phyloP scores from a whole-genome alignment of 2,888 invertebrate species.

The Cremastobaeus sp. region DNA sequence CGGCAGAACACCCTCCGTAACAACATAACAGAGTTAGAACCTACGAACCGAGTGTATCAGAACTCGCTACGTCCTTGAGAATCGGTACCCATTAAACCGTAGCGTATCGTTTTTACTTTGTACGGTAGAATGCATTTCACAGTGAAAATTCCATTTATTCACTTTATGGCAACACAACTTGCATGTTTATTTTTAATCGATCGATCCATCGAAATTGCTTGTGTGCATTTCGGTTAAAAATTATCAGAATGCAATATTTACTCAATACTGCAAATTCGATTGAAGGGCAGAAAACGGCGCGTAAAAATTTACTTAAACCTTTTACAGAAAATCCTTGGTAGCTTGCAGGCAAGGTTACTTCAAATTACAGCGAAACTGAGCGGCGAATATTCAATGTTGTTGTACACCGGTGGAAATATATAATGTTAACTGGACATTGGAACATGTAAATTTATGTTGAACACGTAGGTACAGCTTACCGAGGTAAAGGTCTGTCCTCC shows the following conservation, averaged over 20 bases:
- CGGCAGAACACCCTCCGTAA: constrained; percentile 60
- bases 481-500: constrained; percentile 58
- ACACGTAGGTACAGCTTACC: constrained; percentile 59
- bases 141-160: constrained; percentile 44
- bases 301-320: constrained; percentile 49
- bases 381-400: constrained; percentile 60
- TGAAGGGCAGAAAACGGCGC: too few species aligned
- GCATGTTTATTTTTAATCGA: too few species aligned
- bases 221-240: too few species aligned
- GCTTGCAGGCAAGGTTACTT: constrained; percentile 61
- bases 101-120: constrained; percentile 26
- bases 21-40: constrained; percentile 55
- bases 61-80: constrained; percentile 53
- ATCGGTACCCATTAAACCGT: constrained; percentile 56
- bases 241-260: neutral
- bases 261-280: neutral
- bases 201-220: too few species aligned
- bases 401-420: constrained; percentile 58
- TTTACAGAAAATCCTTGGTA: constrained; percentile 59
- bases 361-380: constrained; percentile 62
- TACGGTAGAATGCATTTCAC: constrained; percentile 14
- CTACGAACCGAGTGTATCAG: constrained; percentile 56
- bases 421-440: constrained; percentile 61
- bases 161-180: too few species aligned
- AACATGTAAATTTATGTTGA: constrained; percentile 65